phyloP scores from a whole-genome alignment of 2,888 invertebrate genomes.

The Harpalus rubripes region DNA sequence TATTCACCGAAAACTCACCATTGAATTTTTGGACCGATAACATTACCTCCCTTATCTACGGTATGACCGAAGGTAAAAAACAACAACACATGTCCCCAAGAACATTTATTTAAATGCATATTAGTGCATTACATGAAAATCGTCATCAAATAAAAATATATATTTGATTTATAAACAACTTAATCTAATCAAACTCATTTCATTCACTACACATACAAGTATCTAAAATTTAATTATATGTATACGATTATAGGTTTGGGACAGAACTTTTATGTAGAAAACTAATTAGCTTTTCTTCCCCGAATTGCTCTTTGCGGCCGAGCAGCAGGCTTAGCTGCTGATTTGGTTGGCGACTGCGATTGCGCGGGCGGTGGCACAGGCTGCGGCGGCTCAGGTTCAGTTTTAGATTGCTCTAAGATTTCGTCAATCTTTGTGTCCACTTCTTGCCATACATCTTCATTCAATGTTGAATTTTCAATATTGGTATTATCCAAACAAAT shows the following conservation, averaged over 20 bases:
- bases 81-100: not conserved
- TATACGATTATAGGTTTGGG: slow-evolving; percentile 2
- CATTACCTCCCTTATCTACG: too few species aligned
- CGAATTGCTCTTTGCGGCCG: slow-evolving; percentile 40
- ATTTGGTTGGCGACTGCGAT: slow-evolving; percentile 12
- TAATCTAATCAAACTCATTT: slow-evolving; percentile 16
- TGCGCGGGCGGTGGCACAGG: not conserved
- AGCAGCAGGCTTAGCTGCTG: not conserved
- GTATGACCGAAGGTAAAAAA: too few species aligned
- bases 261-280: not conserved
- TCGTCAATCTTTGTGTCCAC: slow-evolving; percentile 51
- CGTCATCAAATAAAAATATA: slow-evolving; percentile 49
- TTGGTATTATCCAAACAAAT: slow-evolving; percentile 32
- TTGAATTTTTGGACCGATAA: too few species aligned
- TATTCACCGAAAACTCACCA: too few species aligned
- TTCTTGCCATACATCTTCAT: slow-evolving; percentile 49
- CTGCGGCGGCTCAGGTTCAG: slow-evolving; percentile 22
- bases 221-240: slow-evolving; percentile 5
- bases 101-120: slow-evolving; percentile 34
- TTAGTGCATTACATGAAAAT: slow-evolving; percentile 42
- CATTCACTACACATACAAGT: slow-evolving; percentile 41
- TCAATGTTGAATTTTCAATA: slow-evolving; percentile 3
- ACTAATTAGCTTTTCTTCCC: slow-evolving; percentile 19
- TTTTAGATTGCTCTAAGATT: slow-evolving; percentile 38
- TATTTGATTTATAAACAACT: slow-evolving; percentile 34